Base-by-base conservation (phyloP, 2,888 invertebrate genomes). In the Syrphus vitripennis region DNA sequence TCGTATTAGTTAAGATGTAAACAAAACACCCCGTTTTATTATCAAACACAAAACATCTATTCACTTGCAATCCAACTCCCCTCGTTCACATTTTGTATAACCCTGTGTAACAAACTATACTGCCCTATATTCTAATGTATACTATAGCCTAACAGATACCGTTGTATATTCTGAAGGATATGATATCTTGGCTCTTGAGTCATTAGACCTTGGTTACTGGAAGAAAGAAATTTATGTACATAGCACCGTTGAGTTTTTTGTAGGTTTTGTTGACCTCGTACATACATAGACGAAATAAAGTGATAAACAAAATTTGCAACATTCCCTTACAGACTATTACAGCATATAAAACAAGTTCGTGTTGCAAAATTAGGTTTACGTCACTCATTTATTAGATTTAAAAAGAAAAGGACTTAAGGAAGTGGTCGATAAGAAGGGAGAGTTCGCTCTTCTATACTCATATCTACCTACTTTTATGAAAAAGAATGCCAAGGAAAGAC, bases 311-410 rank as follows among this genome's bases (percentile, higher is more conserved):
- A 16, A 24, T 24, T 5, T 55, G 19, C 34, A 57, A 59, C 21
- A 0, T 0, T 14, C 14, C 21, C 10, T 37, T 26, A 65, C 79
- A 29, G 34, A 42, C 55, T 65, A 50, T 59, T n/a, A 57, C 6
- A 24, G 1, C 1, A 26, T 10, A 24, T 40, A 26, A 24, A n/a
- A 10, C 37, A 42, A 10, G 21, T 78, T 61, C 59, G 59, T 69
- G 74, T 67, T 74, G 31, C 50, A 42, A 50, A 65, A 31, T 40
- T 45, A 37, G 24, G 59, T 40, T 74, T 40, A 75, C 80, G 74
- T 80, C 67, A 74, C 31, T 74, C 57, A 59, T 57, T 57, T 70
- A 29, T 67, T 55, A 24, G 53, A 70, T 10, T 5, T 12, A 24
- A 19, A 71, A 65, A 29, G 14, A 6, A 57, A 55, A 67, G 57